These are phyloP conservation scores for Buathra laborator DNA, from an alignment of 2,888 invertebrate species.

Conservation along the genomic window DNA sequence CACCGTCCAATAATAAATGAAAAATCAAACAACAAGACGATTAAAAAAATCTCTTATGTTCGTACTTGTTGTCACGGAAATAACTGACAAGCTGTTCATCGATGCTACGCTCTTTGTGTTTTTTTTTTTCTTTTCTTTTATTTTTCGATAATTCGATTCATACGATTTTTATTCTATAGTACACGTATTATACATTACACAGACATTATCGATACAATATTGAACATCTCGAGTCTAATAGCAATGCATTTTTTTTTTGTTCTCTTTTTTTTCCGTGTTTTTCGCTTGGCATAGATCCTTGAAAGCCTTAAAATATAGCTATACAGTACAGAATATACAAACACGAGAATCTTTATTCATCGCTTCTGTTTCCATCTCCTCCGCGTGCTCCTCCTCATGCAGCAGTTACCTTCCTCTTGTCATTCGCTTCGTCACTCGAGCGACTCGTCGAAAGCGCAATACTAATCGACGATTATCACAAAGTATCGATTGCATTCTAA, in stretches of 20 bases:
- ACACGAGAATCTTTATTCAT: conserved; percentile 55
- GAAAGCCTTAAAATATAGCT: conserved; percentile 58
- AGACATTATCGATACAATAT: conserved; percentile 70
- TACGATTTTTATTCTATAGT: conserved; percentile 64
- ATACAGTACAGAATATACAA: conserved; percentile 68
- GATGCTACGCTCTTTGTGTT: neutral
- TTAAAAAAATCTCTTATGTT: neutral
- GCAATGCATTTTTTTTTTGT: conserved; percentile 21
- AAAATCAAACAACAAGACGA: neutral
- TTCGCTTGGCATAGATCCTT: conserved; percentile 40
- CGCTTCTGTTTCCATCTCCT: neutral
- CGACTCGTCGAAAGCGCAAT: too few species aligned
- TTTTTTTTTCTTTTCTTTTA: conserved; percentile 35
- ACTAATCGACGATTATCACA: too few species aligned
- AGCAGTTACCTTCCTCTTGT: neutral
- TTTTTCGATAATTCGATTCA: conserved; percentile 39
- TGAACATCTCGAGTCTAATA: conserved; percentile 65
- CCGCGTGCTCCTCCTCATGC: neutral
- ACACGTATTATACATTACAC: conserved; percentile 70
- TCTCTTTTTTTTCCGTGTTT: neutral
- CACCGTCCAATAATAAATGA: too few species aligned
- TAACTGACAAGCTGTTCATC: neutral
- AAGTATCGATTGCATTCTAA: too few species aligned
- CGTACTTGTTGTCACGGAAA: neutral
- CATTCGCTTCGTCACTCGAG: neutral